Base-by-base conservation (phyloP, 2,113 vertebrate species). In the Eubucco bourcierii region DNA sequence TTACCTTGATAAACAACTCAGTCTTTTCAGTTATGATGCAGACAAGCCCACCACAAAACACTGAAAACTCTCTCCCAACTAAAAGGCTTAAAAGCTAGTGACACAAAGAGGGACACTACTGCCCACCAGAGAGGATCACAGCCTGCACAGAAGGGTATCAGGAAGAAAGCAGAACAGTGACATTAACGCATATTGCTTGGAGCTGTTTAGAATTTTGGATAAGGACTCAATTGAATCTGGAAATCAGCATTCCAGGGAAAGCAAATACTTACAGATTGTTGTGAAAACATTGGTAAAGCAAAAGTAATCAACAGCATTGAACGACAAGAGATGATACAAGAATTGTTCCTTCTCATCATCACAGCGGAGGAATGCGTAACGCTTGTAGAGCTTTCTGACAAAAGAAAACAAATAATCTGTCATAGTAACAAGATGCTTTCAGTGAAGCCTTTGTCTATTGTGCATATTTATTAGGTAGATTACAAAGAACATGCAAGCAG, bases 281-380 rank as follows among this genome's bases (percentile, higher is more conserved):
- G 99, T 99, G 96, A 99, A 99, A 97, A 99, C 99, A 74, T 99
- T 99, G 95, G 99, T 99, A 94, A 99, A 99, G 92, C 99, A 99
- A 87, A 99, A 99, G 97, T 99, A 99, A 97, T 99, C 99, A 25
- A 99, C 99, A 7, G 99, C 99, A 52, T 99, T 99, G 96, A 99
- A 99, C 90, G 99, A 99, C 59, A 99, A 98, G 56, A 99, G 98
- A 96, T 99, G 99, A 96, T 99, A 99, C 18, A 99, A 98, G 96
- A 99, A 99, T 89, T 99, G 99, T 93, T 99, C 99, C 96, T 99
- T 99, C 97, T 99, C 99, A 27, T 99, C 99, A 29, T 99, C 99
- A 37, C 99, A 99, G 95, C 99, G 98, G 64, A 99, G 98, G 97
- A 99, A 99, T 23, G 99, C 99, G 4, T 99, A 99, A 55, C 98